Evolutionary conservation across 2,888 invertebrate species (phyloP).

Genomic region (Pollenia angustigena): DNA sequence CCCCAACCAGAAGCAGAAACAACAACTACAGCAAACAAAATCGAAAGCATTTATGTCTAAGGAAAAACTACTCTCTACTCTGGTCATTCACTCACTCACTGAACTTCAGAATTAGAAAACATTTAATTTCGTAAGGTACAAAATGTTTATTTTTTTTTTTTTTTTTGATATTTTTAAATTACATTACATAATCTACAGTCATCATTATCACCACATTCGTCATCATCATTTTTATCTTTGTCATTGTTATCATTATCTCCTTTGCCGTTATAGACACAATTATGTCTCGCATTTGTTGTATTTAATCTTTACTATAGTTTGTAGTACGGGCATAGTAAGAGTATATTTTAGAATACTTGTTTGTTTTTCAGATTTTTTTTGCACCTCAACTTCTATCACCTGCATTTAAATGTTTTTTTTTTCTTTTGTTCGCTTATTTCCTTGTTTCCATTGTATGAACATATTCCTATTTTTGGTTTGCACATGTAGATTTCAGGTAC

Average conservation of each 20-base stretch:
- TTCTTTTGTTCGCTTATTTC: neutral
- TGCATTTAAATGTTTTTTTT: neutral
- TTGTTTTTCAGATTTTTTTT: constrained; percentile 19
- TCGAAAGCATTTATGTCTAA: neutral
- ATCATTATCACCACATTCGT: neutral
- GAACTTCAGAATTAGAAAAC: constrained; percentile 10
- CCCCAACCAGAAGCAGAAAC: neutral
- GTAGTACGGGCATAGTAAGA: neutral
- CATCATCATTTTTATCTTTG: constrained; percentile 23
- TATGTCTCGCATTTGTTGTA: constrained; percentile 1
- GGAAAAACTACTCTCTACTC: constrained; percentile 26
- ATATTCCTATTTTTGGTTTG: constrained; percentile 5
- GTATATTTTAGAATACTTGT: constrained; percentile 3
- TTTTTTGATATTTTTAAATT: neutral
- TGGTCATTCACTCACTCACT: constrained; percentile 21
- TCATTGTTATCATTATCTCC: constrained; percentile 7
- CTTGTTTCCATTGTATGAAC: neutral
- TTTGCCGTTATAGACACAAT: constrained; percentile 29
- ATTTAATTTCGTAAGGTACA: constrained; percentile 8
- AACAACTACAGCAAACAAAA: constrained; percentile 1
- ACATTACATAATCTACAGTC: neutral
- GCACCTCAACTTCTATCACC: constrained; percentile 24
- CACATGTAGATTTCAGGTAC: constrained; percentile 16
- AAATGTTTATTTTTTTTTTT: neutral
- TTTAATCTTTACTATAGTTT: constrained; percentile 1